Evolutionary conservation across 2,888 invertebrate genomes (phyloP).

Genomic region (Homarus gammarus): DNA sequence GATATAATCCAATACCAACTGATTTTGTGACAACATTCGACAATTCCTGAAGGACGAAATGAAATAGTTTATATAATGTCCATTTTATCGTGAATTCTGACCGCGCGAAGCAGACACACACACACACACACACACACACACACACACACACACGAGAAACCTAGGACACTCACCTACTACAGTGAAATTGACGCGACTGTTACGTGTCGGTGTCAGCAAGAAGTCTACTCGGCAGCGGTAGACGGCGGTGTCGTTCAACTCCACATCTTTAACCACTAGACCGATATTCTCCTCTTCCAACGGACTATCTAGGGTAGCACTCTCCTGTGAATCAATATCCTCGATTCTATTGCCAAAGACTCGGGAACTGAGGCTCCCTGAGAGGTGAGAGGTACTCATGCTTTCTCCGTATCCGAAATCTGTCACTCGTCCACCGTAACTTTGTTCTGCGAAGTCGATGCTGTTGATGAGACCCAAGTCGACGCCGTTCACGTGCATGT

Average conservation of each 20-base stretch:
- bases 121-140: slow-evolving; percentile 5
- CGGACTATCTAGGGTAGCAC: not conserved
- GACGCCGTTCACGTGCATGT: slow-evolving; percentile 23
- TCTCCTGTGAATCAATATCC: not conserved
- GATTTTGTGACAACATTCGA: too few relatives aligned
- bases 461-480: slow-evolving; percentile 41
- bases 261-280: slow-evolving; percentile 47
- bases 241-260: slow-evolving; percentile 54
- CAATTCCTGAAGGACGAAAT: too few relatives aligned
- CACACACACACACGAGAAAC: slow-evolving; percentile 6
- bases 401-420: not conserved
- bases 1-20: too few relatives aligned
- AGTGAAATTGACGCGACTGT: slow-evolving; percentile 65
- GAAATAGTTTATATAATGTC: too few relatives aligned
- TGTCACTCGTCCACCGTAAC: not conserved
- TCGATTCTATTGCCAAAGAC: not conserved
- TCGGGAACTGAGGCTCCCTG: not conserved
- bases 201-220: slow-evolving; percentile 48
- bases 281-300: slow-evolving; percentile 19
- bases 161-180: slow-evolving; percentile 57
- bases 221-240: slow-evolving; percentile 71
- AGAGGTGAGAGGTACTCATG: not conserved
- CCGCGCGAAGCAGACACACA: too few relatives aligned
- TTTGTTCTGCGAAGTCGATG: not conserved
- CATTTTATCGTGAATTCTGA: too few relatives aligned